These are phyloP conservation scores for Coendou prehensilis DNA, from an alignment of 2,797 vertebrate species.

Conservation along the genomic window DNA sequence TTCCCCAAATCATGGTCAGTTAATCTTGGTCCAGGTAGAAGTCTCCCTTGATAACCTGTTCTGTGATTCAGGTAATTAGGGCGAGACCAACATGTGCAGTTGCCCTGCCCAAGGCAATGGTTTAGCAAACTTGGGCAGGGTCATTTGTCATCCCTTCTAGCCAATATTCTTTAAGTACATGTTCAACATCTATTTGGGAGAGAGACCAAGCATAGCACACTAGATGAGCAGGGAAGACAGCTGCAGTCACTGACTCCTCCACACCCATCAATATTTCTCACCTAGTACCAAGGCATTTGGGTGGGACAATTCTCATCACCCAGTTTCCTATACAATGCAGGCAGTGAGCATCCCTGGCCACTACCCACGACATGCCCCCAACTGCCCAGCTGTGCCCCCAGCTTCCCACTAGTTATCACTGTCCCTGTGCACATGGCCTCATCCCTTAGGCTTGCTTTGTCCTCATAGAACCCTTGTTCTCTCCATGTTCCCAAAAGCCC, in stretches of 20 bases:
- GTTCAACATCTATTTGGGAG: neutral
- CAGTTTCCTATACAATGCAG: neutral
- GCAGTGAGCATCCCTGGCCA: neutral
- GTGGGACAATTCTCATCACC: fast-evolving
- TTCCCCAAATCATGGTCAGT: neutral
- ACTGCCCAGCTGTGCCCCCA: neutral
- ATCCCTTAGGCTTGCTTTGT: conserved; percentile 7
- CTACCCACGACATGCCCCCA: neutral
- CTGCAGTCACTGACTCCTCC: fast-evolving
- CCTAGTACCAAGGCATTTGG: too few relatives aligned
- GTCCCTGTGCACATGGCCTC: neutral
- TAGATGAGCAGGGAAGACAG: neutral
- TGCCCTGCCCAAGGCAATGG: neutral
- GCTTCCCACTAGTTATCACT: neutral
- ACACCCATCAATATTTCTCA: neutral
- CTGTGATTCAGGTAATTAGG: neutral
- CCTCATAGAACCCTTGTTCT: neutral
- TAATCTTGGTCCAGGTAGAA: too few relatives aligned
- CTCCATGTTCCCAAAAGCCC: neutral
- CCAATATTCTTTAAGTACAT: neutral
- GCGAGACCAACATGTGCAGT: neutral
- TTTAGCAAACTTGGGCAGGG: fast-evolving
- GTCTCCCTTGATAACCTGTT: neutral
- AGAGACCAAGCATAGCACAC: fast-evolving
- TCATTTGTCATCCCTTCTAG: neutral